Percentiles rank a stretch among this genome's conserved stretches.
These are phyloP conservation scores for Chaetoderma sp. DNA, from an alignment of 2,888 invertebrate genomes.

Conservation along the genomic window DNA sequence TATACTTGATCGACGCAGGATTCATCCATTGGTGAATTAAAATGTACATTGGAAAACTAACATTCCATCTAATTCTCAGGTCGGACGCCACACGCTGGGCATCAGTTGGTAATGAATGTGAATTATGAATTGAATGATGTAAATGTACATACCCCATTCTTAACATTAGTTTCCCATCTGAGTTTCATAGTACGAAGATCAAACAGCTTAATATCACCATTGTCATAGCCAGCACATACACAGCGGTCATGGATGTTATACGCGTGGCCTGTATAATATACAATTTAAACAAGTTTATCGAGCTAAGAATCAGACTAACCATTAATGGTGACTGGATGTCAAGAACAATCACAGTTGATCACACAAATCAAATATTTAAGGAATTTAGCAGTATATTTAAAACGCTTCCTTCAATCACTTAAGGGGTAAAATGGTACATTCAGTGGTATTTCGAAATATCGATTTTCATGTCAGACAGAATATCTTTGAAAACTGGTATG, in stretches of 20 bases:
- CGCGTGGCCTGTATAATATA: conserved; percentile 77
- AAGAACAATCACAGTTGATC: not conserved
- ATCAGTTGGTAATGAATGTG: not conserved
- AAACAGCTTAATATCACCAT: conserved; percentile 95
- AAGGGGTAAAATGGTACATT: too few relatives aligned
- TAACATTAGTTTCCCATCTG: conserved; percentile 91
- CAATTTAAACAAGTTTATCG: not conserved
- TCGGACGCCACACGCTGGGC: too few relatives aligned
- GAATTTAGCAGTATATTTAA: not conserved
- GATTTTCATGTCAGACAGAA: too few relatives aligned
- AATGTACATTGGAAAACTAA: too few relatives aligned
- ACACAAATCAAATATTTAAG: not conserved
- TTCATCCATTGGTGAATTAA: too few relatives aligned
- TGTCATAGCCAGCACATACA: conserved; percentile 93
- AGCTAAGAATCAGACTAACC: not conserved
- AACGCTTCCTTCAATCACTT: too few relatives aligned
- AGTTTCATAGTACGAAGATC: conserved; percentile 86
- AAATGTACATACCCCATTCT: conserved; percentile 80
- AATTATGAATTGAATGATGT: not conserved
- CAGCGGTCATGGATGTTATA: conserved; percentile 87
- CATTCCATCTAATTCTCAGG: too few relatives aligned
- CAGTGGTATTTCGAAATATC: too few relatives aligned
- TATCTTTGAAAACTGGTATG: too few relatives aligned
- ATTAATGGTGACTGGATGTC: not conserved
- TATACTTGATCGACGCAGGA: too few relatives aligned